phyloP scores from a whole-genome alignment of 2,113 vertebrate species.

The Hippocampus zosterae region DNA sequence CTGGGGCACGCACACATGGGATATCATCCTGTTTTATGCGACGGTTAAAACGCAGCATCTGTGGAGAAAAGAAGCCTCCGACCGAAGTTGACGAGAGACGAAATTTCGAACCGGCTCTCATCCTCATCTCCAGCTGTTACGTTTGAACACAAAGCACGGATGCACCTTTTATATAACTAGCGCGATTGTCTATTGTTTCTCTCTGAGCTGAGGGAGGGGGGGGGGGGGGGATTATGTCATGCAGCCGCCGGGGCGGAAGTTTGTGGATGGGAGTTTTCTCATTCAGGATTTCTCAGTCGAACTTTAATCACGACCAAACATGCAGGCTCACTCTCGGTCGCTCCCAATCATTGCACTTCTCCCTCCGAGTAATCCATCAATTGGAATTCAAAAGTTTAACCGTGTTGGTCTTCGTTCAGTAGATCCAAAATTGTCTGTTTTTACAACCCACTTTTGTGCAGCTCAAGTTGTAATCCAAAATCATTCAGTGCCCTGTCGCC shows the following conservation, averaged over 20 bases:
- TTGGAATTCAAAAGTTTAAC: conserved; percentile 4
- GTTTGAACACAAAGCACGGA: conserved; percentile 61
- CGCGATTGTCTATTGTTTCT: conserved; percentile 59
- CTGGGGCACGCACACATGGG: not conserved
- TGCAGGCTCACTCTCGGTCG: not conserved
- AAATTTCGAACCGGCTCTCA: conserved; percentile 44
- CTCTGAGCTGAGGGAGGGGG: conserved; percentile 23
- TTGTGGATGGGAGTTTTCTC: conserved; percentile 29
- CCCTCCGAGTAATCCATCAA: not conserved
- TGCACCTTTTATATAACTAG: conserved; percentile 60
- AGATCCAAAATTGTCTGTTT: not conserved
- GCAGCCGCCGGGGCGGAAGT: conserved; percentile 37
- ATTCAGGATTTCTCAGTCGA: conserved; percentile 21
- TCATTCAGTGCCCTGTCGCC: not conserved
- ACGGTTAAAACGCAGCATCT: conserved; percentile 30
- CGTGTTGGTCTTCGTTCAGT: not conserved
- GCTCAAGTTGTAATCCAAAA: not conserved
- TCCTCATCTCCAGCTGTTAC: conserved; percentile 46
- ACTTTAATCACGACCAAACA: conserved; percentile 19
- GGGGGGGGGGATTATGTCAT: conserved; percentile 49
- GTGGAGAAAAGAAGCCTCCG: conserved; percentile 32
- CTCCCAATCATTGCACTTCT: conserved; percentile 3
- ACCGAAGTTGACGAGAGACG: conserved; percentile 52
- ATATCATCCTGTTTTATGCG: not conserved
- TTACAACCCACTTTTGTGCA: not conserved